phyloP scores from a whole-genome alignment of 2,797 vertebrate species.

The Neoniphon sammara region DNA sequence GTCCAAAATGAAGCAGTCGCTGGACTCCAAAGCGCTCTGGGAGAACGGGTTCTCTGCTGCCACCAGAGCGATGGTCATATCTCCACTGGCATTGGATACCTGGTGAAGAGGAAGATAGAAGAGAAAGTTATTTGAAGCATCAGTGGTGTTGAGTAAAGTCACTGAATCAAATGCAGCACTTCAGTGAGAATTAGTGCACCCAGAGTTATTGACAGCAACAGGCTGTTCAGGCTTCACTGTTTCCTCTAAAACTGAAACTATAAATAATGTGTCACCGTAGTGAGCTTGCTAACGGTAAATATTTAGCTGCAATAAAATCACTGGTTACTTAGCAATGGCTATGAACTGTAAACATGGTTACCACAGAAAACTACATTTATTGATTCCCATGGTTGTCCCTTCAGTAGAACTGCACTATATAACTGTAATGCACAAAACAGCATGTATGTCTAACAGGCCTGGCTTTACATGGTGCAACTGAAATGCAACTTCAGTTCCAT shows the following conservation, averaged over 20 bases:
- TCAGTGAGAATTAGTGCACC: background rate
- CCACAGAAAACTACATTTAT: background rate
- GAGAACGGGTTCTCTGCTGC: constrained; percentile 96
- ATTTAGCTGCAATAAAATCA: background rate
- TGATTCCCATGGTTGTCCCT: background rate
- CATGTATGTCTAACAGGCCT: no score
- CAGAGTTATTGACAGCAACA: background rate
- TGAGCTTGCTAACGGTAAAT: background rate
- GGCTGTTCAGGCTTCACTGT: background rate
- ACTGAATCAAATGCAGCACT: background rate
- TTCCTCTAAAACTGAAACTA: background rate
- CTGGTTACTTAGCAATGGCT: background rate
- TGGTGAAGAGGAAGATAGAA: constrained; percentile 60
- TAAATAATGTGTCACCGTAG: background rate
- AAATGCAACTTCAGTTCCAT: no score
- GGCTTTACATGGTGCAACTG: no score
- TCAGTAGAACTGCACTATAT: background rate
- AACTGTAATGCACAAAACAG: no score
- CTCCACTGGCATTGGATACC: constrained; percentile 91
- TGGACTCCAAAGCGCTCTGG: constrained; percentile 89
- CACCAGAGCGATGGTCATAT: constrained; percentile 90
- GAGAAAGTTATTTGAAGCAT: background rate
- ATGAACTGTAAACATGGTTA: background rate
- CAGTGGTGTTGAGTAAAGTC: no score
- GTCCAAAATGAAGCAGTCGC: constrained; percentile 98